Conservation (phyloP, 2,113 vertebrate species). For the Chloebia gouldiae region DNA sequence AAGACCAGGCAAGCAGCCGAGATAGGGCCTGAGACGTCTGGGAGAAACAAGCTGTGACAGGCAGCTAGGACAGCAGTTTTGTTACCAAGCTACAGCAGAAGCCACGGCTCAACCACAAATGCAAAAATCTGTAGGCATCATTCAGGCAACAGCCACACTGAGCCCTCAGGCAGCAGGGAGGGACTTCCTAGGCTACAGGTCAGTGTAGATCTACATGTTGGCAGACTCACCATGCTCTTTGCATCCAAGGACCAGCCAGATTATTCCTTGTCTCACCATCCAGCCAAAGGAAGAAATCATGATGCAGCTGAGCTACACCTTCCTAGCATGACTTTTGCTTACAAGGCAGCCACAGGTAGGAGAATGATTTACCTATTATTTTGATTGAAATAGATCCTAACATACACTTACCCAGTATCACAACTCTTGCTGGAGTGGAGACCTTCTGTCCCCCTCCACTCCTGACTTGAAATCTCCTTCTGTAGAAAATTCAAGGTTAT, state of each 20-base stretch:
- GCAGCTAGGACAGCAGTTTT: not conserved
- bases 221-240: not conserved
- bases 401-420: not conserved
- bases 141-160: not conserved
- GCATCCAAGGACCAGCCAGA: not conserved
- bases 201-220: not conserved
- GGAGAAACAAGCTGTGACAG: not conserved
- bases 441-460: not conserved
- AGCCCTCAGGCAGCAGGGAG: not conserved
- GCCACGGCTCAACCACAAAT: not conserved
- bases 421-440: not conserved
- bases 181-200: not conserved
- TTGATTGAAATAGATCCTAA: not conserved
- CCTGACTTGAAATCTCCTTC: not conserved
- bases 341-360: not conserved
- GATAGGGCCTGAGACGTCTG: not conserved
- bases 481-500: not conserved
- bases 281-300: not conserved
- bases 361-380: not conserved
- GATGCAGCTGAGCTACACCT: not conserved
- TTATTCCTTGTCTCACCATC: not conserved
- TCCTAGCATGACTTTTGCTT: not conserved
- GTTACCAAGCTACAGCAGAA: not conserved
- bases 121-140: not conserved
- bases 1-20: not conserved